Evolutionary conservation across 1,140 invertebrate species (phyloP).

Genomic region (Notospermus geniculatus): DNA sequence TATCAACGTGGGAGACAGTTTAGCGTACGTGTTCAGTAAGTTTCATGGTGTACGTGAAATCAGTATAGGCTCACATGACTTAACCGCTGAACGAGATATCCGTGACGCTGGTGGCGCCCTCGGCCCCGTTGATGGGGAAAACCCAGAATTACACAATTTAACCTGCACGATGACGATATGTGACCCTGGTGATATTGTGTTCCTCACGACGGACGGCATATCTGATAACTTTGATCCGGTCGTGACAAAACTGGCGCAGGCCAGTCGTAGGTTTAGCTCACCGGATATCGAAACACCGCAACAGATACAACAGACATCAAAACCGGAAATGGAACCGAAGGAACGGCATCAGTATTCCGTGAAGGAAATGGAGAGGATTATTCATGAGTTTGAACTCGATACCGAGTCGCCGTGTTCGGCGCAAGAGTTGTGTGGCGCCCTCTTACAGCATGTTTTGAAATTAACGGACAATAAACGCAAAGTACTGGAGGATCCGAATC

Average conservation of each 20-base stretch:
- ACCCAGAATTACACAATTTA: slow-evolving; percentile 86
- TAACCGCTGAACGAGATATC: slow-evolving; percentile 85
- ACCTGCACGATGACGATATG: slow-evolving; percentile 85
- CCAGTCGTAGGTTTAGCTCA: slow-evolving; percentile 40
- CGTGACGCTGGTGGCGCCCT: slow-evolving; percentile 85
- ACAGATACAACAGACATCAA: slow-evolving; percentile 29
- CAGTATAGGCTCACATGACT: slow-evolving; percentile 79
- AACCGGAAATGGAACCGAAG: slow-evolving; percentile 52
- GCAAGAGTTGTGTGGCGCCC: slow-evolving; percentile 52
- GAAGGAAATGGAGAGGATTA: slow-evolving; percentile 55
- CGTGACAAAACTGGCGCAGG: slow-evolving; percentile 85
- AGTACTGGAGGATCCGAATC: slow-evolving; percentile 50
- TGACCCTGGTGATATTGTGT: slow-evolving; percentile 80
- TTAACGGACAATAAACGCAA: slow-evolving; percentile 53
- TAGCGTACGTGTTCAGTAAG: slow-evolving; percentile 83
- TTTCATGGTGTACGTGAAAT: slow-evolving; percentile 69
- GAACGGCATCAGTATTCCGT: slow-evolving; percentile 55
- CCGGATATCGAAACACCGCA: slow-evolving; percentile 23
- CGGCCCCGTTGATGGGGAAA: slow-evolving; percentile 82
- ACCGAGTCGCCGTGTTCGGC: slow-evolving; percentile 52
- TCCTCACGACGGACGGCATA: slow-evolving; percentile 87
- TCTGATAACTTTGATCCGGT: slow-evolving; percentile 94
- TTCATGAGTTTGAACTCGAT: slow-evolving; percentile 53
- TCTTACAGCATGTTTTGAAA: slow-evolving; percentile 53
- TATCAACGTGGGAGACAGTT: slow-evolving; percentile 87